These are phyloP conservation scores for Ramazzottius varieornatus DNA, from an alignment of 2,888 invertebrate genomes.

Conservation along the genomic window DNA sequence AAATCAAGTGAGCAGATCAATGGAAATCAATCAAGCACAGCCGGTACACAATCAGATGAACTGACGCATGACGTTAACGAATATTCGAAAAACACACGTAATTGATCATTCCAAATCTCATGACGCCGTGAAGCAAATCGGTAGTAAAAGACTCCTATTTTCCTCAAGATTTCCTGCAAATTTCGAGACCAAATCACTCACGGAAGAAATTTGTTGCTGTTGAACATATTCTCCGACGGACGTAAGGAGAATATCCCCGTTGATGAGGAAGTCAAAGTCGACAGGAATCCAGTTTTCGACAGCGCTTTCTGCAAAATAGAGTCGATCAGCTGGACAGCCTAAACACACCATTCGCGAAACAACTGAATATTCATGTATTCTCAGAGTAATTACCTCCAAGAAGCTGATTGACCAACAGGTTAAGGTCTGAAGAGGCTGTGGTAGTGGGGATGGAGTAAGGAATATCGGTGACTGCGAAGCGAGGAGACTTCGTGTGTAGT, in stretches of 20 bases:
- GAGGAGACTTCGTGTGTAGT: conserved; percentile 22
- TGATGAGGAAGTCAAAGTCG: conserved; percentile 64
- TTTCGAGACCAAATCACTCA: conserved; percentile 13
- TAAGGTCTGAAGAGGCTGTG: conserved; percentile 15
- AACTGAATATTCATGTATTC: background rate
- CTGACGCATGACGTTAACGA: no score
- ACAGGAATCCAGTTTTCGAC: conserved; percentile 18
- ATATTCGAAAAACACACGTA: no score
- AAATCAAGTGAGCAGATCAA: no score
- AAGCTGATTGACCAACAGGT: conserved; percentile 16
- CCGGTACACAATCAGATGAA: no score
- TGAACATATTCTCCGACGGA: conserved; percentile 44
- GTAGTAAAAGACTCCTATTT: no score
- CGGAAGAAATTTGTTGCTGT: conserved; percentile 42
- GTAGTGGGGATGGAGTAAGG: conserved; percentile 45
- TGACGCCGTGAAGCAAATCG: no score
- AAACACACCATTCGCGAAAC: background rate
- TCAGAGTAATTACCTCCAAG: conserved; percentile 9
- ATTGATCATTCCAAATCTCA: no score
- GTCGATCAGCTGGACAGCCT: background rate
- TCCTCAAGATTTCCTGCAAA: no score
- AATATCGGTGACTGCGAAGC: conserved; percentile 59
- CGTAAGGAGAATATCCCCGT: conserved; percentile 48
- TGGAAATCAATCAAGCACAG: no score
- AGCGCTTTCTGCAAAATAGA: background rate